Conservation (phyloP, 2,113 vertebrate genomes). For the Poeciliopsis turrubarensis region DNA sequence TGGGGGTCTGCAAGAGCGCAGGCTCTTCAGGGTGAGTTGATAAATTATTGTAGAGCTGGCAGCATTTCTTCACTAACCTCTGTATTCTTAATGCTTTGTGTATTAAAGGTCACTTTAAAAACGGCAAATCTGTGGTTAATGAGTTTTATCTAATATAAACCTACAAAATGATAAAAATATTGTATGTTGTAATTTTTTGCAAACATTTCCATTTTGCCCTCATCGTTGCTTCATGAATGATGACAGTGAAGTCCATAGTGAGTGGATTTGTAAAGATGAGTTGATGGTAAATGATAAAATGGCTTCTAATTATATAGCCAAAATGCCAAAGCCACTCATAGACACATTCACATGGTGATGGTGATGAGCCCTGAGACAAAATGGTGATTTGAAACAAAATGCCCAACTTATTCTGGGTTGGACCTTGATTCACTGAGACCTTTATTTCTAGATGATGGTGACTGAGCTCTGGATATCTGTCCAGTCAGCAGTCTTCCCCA, state of each 20-base stretch:
- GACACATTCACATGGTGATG: too few relatives aligned
- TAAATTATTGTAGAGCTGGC: constrained; percentile 6
- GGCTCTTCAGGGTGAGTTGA: constrained; percentile 95
- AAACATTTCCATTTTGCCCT: background rate
- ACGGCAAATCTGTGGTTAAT: background rate
- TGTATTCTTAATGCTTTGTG: background rate
- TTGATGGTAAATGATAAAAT: too few relatives aligned
- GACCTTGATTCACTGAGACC: too few relatives aligned
- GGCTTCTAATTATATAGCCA: too few relatives aligned
- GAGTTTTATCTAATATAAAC: background rate
- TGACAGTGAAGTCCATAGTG: background rate
- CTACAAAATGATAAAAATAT: background rate
- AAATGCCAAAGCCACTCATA: too few relatives aligned
- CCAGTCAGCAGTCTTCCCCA: too few relatives aligned
- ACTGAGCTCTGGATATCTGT: too few relatives aligned
- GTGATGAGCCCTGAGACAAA: too few relatives aligned
- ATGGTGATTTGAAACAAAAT: too few relatives aligned
- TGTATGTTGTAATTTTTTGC: background rate
- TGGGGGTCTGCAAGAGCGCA: constrained; percentile 95
- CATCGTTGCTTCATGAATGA: background rate
- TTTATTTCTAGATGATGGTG: too few relatives aligned
- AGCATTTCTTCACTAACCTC: constrained; percentile 25
- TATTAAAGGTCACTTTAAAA: background rate
- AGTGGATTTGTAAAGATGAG: background rate
- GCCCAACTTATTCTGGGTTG: too few relatives aligned